Evolutionary conservation across 2,113 vertebrate genomes (phyloP), one percentile per base, ranked within the genome.

Genomic region (Petrocephalus microphthalmus): DNA sequence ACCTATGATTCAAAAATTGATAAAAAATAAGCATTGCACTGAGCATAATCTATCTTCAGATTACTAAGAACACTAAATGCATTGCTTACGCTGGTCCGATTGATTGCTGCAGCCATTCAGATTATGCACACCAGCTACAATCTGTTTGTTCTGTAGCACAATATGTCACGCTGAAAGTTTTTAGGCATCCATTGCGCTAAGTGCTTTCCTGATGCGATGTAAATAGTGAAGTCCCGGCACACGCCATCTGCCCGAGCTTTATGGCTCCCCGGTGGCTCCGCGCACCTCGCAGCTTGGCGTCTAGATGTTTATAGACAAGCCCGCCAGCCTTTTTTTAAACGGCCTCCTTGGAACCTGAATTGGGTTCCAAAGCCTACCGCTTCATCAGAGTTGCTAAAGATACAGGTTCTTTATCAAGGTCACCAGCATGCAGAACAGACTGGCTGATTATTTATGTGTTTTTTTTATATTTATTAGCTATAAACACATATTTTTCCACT

Each of bases 71-170:
- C 13, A 54, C 47, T 64, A n/a, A 42, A 42, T 71, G 45, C 83
- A 84, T 71, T 29, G 42, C 89, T 86, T 85, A 64, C 82, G 29
- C 74, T 91, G 56, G 64, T 49, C 54, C 91, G 90, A 92, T 91
- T 86, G 91, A 90, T 90, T 84, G 54, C 85, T 60, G 88, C 81
- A 89, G 91, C 88, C 83, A 91, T 90, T 91, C 60, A 89, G 85
- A 94, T 93, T 91, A 94, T 92, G 89, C 92, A 92, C 92, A 93
- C 89, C 81, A 85, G 78, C 17, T 78, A 85, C 85, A 84, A 90
- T 90, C 84, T 88, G 88, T 91, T 89, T 89, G 51, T 91, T 89
- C 86, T 29, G 86, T 53, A 87, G 88, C 78, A 86, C 67, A 29
- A n/a, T 78, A 52, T 87, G 86, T 90, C 89, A 90, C 78, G 89